Evolutionary conservation across 2,888 invertebrate genomes (phyloP).

Genomic region (Plagodis pulveraria): DNA sequence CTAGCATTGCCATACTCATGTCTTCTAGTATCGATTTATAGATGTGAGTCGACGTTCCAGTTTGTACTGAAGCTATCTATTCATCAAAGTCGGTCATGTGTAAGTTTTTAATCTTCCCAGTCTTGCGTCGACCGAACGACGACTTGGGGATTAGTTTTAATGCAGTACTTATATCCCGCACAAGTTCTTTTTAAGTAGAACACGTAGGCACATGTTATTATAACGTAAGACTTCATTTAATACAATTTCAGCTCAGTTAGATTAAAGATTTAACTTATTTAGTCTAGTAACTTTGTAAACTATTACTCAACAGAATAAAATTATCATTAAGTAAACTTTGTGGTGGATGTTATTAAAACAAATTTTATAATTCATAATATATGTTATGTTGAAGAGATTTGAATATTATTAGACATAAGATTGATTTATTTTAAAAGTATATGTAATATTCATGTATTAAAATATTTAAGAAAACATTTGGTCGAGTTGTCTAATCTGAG

Average conservation of each 20-base stretch:
- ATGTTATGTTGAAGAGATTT: not conserved
- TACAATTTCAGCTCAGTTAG: slow-evolving; percentile 2
- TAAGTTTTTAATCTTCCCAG: slow-evolving; percentile 38
- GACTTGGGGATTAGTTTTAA: slow-evolving; percentile 28
- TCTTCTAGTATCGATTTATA: slow-evolving; percentile 38
- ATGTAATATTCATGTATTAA: not conserved
- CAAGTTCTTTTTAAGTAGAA: slow-evolving; percentile 15
- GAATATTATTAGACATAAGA: too few relatives aligned
- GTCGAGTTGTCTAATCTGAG: not conserved
- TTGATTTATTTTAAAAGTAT: too few relatives aligned
- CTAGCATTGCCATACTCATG: slow-evolving; percentile 25
- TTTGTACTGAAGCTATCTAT: slow-evolving; percentile 35
- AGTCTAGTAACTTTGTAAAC: not conserved
- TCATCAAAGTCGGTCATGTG: slow-evolving; percentile 43
- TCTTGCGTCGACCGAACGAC: slow-evolving; percentile 16
- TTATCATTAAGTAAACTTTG: not conserved
- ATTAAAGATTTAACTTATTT: slow-evolving; percentile 1
- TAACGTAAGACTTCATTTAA: slow-evolving; percentile 11
- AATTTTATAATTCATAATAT: not conserved
- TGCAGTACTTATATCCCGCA: slow-evolving; percentile 8
- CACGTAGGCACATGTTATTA: slow-evolving; percentile 3
- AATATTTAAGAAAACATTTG: not conserved
- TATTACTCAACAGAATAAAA: not conserved
- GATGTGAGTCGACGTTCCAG: slow-evolving; percentile 37
- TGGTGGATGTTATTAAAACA: not conserved